phyloP scores from a whole-genome alignment of 2,113 vertebrate species.

The Paraplagusia blochii region DNA sequence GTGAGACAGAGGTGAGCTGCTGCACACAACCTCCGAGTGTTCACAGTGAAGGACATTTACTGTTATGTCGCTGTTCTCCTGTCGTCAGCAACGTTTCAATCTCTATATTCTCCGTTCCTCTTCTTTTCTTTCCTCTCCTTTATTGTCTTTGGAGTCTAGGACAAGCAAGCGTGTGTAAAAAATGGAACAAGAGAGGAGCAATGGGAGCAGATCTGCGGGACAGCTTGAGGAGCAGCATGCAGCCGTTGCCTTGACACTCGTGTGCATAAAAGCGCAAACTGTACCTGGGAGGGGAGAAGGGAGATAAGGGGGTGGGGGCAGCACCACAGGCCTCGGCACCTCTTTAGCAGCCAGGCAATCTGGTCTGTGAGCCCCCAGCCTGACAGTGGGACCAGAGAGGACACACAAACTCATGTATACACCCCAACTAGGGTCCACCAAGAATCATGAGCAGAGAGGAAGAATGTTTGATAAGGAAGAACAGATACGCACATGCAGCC shows the following conservation, averaged over 20 bases:
- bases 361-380: constrained; percentile 53
- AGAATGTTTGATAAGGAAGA: constrained; percentile 52
- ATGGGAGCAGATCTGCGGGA: constrained; percentile 65
- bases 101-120: constrained; percentile 23
- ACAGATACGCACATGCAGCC: constrained; percentile 39
- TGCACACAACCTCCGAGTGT: constrained; percentile 41
- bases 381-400: constrained; percentile 36
- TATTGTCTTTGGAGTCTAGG: constrained; percentile 23
- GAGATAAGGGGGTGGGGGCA: constrained; percentile 34
- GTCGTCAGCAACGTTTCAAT: constrained; percentile 41
- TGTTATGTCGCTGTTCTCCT: constrained; percentile 42
- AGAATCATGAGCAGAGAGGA: constrained; percentile 40
- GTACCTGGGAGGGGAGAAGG: constrained; percentile 69
- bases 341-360: constrained; percentile 78
- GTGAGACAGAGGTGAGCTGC: constrained; percentile 57
- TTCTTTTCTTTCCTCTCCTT: constrained; percentile 22
- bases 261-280: constrained; percentile 53
- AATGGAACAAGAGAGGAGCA: background rate
- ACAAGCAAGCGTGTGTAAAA: constrained; percentile 6
- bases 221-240: constrained; percentile 79
- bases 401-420: constrained; percentile 9
- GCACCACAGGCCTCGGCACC: constrained; percentile 58
- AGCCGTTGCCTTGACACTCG: constrained; percentile 62
- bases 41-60: constrained; percentile 64
- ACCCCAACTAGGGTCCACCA: constrained; percentile 4